phyloP scores from a whole-genome alignment of 2,888 invertebrate genomes.

The Coronaproctus castanopsis region DNA sequence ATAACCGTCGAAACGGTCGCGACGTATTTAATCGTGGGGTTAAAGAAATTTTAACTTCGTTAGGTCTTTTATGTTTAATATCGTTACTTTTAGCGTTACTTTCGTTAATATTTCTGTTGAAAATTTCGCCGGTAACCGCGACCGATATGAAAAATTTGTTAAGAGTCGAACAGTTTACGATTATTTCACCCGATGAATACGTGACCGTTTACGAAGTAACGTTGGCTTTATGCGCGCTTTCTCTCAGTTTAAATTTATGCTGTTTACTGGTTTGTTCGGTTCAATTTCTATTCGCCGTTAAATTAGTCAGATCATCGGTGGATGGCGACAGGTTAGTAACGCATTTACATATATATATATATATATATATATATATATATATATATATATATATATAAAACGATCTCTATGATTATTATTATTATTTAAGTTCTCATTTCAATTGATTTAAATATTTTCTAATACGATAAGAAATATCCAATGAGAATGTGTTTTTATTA shows the following conservation, averaged over 20 bases:
- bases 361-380: too few species aligned
- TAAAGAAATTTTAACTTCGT: constrained; percentile 60
- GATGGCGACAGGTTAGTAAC: constrained; percentile 42
- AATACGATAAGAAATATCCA: too few species aligned
- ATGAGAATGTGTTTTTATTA: too few species aligned
- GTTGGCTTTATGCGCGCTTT: constrained; percentile 68
- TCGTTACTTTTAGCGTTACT: constrained; percentile 63
- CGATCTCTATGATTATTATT: too few species aligned
- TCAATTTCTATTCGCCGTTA: constrained; percentile 83
- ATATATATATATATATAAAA: too few species aligned
- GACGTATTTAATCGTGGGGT: constrained; percentile 29
- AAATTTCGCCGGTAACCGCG: constrained; percentile 49
- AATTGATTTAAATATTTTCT: too few species aligned
- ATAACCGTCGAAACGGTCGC: background rate
- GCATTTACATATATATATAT: too few species aligned
- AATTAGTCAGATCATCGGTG: constrained; percentile 67
- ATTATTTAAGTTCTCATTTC: too few species aligned
- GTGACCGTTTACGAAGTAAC: constrained; percentile 80
- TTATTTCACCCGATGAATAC: constrained; percentile 53
- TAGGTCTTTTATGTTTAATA: constrained; percentile 66
- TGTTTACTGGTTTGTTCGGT: constrained; percentile 82
- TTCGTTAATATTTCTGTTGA: constrained; percentile 62
- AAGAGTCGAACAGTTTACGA: constrained; percentile 34
- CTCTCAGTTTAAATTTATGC: constrained; percentile 69
- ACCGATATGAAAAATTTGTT: constrained; percentile 32